Evolutionary conservation across 2,888 invertebrate species (phyloP), one percentile per base, ranked within the genome.

Genomic region (Lithophane socia): DNA sequence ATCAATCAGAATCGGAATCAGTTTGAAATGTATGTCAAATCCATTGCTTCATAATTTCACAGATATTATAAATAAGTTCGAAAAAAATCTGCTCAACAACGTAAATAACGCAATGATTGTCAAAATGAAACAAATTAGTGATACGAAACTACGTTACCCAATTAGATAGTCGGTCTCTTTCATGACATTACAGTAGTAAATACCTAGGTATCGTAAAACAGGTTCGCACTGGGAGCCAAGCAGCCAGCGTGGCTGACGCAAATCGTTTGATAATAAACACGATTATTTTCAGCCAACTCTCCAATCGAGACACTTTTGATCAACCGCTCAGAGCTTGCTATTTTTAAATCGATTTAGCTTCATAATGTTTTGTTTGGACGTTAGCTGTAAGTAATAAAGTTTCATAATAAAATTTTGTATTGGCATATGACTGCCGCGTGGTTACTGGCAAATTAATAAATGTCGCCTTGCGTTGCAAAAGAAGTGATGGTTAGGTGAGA

Each of bases 221-320:
- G 63, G 74, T 75, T 69, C 24, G 37, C 77, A 80, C 75, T 75
- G 73, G 13, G 13, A 68, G 80, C 83, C 63, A 49, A 75, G 82
- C 75, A 89, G 91, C 88, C 90, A 88, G 88, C 86, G 83, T 87
- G 86, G 87, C 88, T 90, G 90, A 92, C 92, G 91, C 85, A 91
- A 87, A 88, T 80, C 79, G 66, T 77, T 83, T 87, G 87, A 71
- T 79, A 89, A 90, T 90, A 91, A 89, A 89, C 86, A 81, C 85
- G 87, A 79, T 81, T 90, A 91, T 92, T 90, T 92, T 90, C 75
- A 84, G 89, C 37, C 74, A 70, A 54, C 75, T 24, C 65, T 58
- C 12, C 37, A 58, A 70, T 82, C 54, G 80, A 75, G 82, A 82
- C 81, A 77, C 77, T 80, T 86, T 75, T 77, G 82, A 86, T 84